Conservation (phyloP, 1,140 invertebrate species). For the Ericerus pela region DNA sequence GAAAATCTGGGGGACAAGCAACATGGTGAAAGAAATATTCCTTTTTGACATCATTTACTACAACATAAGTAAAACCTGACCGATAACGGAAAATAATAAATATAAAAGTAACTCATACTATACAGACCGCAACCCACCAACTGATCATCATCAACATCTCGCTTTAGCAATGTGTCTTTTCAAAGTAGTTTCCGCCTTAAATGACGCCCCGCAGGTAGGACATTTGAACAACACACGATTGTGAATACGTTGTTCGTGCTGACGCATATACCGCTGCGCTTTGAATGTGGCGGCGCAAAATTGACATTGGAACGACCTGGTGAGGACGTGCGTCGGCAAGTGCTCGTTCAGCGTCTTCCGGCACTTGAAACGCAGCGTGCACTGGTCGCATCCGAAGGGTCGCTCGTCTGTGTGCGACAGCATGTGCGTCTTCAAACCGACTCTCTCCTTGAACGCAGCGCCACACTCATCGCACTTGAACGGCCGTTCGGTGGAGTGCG, state of each 20-base stretch:
- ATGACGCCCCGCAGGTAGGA: neutral
- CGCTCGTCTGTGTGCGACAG: constrained; percentile 48
- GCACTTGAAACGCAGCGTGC: constrained; percentile 43
- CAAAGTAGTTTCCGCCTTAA: neutral
- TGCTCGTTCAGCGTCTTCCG: constrained; percentile 7
- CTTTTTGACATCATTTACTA: no score
- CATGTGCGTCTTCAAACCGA: constrained; percentile 35
- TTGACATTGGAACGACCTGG: neutral
- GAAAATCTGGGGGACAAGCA: no score
- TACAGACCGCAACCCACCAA: no score
- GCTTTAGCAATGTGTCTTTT: neutral
- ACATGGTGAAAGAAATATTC: no score
- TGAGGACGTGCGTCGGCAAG: neutral
- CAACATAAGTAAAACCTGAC: no score
- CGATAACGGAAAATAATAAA: no score
- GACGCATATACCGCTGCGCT: neutral
- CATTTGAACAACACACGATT: neutral
- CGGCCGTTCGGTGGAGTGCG: constrained; percentile 30
- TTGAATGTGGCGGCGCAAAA: neutral
- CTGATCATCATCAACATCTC: no score
- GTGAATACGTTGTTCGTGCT: neutral
- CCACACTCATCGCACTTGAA: constrained; percentile 34
- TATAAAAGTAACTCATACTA: no score
- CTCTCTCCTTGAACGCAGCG: constrained; percentile 33
- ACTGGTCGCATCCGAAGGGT: constrained; percentile 48